A percentile compares a stretch with the other conserved stretches of the same genome.
These are phyloP conservation scores for Dione vanillae DNA, from an alignment of 2,888 invertebrate species.

Conservation along the genomic window DNA sequence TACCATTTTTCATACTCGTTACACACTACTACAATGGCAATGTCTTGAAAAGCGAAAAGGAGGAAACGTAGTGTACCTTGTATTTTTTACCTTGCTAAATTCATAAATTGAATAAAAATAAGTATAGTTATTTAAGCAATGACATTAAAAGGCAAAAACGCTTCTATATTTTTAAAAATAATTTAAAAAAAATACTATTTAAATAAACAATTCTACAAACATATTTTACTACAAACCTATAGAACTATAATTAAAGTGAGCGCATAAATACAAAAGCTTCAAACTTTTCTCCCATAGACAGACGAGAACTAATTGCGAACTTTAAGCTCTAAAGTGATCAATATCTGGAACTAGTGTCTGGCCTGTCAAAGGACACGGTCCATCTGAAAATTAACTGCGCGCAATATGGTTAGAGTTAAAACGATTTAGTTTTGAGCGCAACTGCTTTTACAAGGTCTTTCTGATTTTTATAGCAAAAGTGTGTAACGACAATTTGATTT, in stretches of 20 bases:
- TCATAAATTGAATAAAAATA: too few species aligned
- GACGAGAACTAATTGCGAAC: constrained; percentile 22
- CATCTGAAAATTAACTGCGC: constrained; percentile 13
- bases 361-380: constrained; percentile 21
- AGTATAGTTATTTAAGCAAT: too few species aligned
- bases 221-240: background rate
- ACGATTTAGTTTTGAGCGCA: constrained; percentile 14
- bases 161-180: too few species aligned
- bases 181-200: too few species aligned
- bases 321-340: constrained; percentile 26
- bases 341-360: constrained; percentile 16
- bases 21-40: too few species aligned
- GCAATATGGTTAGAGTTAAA: constrained; percentile 6
- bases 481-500: background rate
- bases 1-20: too few species aligned
- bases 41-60: too few species aligned
- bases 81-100: too few species aligned
- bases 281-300: constrained; percentile 12
- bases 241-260: background rate
- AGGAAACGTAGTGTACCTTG: too few species aligned
- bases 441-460: constrained; percentile 1
- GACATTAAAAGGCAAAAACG: too few species aligned
- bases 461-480: background rate
- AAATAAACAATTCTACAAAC: too few species aligned
- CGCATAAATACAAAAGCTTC: constrained; percentile 11